Evolutionary conservation across 2,888 invertebrate genomes (phyloP).

Genomic region (Diabrotica balteata): DNA sequence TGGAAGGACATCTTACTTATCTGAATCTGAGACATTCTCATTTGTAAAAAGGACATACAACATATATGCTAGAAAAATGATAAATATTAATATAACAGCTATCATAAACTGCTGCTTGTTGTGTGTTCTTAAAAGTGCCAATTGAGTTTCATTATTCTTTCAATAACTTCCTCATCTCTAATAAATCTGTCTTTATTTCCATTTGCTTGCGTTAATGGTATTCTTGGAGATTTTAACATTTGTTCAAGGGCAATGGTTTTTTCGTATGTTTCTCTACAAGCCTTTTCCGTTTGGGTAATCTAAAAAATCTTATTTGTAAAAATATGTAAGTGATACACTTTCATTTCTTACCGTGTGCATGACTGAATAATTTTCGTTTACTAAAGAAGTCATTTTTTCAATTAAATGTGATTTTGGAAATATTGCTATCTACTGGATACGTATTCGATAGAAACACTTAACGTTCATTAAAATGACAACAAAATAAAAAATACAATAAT

Average conservation of each 20-base stretch:
- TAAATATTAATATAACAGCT: constrained; percentile 44
- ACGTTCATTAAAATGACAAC: no score
- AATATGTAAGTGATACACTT: no score
- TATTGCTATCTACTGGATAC: no score
- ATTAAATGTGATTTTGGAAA: no score
- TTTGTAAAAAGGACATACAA: constrained; percentile 18
- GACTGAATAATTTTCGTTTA: no score
- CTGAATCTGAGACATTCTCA: background rate
- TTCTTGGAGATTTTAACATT: constrained; percentile 44
- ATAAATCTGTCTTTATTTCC: constrained; percentile 49
- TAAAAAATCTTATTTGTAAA: constrained; percentile 33
- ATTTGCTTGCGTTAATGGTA: constrained; percentile 47
- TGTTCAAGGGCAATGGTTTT: constrained; percentile 50
- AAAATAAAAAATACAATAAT: no score
- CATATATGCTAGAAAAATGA: constrained; percentile 28
- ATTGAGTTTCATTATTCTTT: constrained; percentile 51
- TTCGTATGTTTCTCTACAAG: constrained; percentile 50
- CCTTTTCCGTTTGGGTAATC: constrained; percentile 53
- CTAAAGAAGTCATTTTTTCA: no score
- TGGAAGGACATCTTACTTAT: no score
- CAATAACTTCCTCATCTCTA: constrained; percentile 54
- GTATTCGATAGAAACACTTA: no score
- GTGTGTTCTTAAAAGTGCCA: constrained; percentile 52
- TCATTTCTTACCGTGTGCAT: no score
- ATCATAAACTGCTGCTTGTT: constrained; percentile 51